Base-by-base conservation (phyloP, 2,888 invertebrate species). In the Melieria omissa region DNA sequence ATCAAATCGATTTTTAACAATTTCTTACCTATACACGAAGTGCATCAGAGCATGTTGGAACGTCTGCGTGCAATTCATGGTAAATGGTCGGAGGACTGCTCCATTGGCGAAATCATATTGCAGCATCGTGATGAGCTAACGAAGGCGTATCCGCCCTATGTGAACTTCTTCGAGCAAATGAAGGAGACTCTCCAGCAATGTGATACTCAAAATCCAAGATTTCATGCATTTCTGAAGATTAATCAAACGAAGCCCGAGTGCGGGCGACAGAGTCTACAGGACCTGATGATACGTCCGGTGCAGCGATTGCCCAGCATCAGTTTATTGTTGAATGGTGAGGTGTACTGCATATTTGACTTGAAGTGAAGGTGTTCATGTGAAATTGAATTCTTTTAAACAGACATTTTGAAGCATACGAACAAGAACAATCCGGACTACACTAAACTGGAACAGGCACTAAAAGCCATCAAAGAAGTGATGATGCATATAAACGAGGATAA, bases 401-500 rank as follows among this genome's bases (percentile, higher is more conserved):
- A 98, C 89, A 94, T 99, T 82, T 88, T 96, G 82, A 98, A 98
- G 87, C 93, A 96, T 86, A 98, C 99, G 54, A 90, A 91, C 81
- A 93, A 94, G 86, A 92, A 89, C 82, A 96, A 97, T 89, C 91
- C 93, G n/a, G 98, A 98, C 89, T 92, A 95, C 88, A 88, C 89
- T 72, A 93, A 93, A 78, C 88, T 98, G 81, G 95, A 94, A 84
- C 90, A 93, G 85, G 96, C 98, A 70, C 89, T 97, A 79, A 93
- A 92, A 81, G 93, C 94, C 76, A 92, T 98, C 82, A 93, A 95
- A 84, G 95, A 96, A 89, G 97, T 98, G 57, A 95, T 97, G 93
- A 94, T 94, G 80, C 95, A 96, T 86, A 97, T 99, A 80, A 99
- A 99, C 88, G 98, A 99, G 89, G 97, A 98, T 88, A 98, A 98